These are phyloP conservation scores for Orchesella cincta DNA, from an alignment of 1,140 invertebrate genomes.

Conservation along the genomic window DNA sequence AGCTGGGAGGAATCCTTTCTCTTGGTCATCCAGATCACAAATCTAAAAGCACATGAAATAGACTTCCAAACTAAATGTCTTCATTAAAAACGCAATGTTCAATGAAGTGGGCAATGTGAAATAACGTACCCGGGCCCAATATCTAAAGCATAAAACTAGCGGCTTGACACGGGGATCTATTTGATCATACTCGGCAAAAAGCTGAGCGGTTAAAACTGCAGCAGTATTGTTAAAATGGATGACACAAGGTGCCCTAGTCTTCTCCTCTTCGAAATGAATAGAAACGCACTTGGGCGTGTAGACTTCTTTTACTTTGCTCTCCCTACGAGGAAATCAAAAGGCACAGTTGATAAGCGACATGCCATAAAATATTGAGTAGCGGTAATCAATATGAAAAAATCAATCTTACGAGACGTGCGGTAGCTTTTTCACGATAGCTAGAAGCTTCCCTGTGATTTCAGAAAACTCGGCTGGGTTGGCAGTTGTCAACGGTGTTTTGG, in stretches of 20 bases:
- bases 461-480: neutral
- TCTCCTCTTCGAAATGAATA: constrained; percentile 38
- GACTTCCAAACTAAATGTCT: neutral
- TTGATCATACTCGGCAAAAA: constrained; percentile 45
- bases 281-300: constrained; percentile 31
- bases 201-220: constrained; percentile 35
- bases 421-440: neutral
- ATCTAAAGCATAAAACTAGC: constrained; percentile 38
- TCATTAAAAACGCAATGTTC: neutral
- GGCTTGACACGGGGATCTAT: constrained; percentile 38
- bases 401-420: constrained; percentile 10
- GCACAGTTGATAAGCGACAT: neutral
- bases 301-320: constrained; percentile 39
- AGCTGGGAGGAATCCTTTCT: constrained; percentile 41
- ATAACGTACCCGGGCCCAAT: constrained; percentile 42
- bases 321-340: neutral
- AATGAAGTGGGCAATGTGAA: neutral
- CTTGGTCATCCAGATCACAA: constrained; percentile 45
- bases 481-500: neutral
- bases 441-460: neutral
- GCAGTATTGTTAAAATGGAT: constrained; percentile 42
- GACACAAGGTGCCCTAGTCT: constrained; percentile 7
- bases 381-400: neutral
- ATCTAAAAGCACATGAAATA: constrained; percentile 23
- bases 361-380: neutral